Conservation (phyloP, 1,140 invertebrate genomes). For the Formica selysi region DNA sequence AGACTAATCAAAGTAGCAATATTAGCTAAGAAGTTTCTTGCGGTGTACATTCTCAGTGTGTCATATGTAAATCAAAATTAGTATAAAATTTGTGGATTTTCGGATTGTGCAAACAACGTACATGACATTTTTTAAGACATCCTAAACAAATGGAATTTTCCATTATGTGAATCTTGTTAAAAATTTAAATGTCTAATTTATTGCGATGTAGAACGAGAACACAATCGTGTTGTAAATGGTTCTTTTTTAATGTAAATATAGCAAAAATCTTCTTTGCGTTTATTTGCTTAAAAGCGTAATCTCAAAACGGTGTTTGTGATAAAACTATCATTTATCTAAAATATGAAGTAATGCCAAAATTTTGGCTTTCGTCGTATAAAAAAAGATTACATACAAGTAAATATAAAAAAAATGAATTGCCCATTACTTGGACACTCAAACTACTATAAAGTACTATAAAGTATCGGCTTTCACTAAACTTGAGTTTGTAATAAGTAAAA, state of each 20-base stretch:
- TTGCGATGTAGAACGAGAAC: neutral
- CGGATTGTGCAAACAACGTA: neutral
- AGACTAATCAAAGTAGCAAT: slow-evolving; percentile 5
- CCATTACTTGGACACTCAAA: neutral
- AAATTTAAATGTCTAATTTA: neutral
- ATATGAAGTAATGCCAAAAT: slow-evolving; percentile 49
- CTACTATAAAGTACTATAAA: slow-evolving; percentile 18
- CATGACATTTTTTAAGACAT: neutral
- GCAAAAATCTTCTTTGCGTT: slow-evolving; percentile 28
- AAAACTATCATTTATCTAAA: slow-evolving; percentile 44
- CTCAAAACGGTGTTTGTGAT: slow-evolving; percentile 52
- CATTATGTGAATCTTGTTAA: neutral
- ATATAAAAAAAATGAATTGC: slow-evolving; percentile 36
- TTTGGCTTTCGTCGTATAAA: slow-evolving; percentile 28
- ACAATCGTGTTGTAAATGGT: neutral
- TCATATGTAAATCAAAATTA: neutral
- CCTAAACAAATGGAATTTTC: neutral
- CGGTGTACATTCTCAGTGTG: neutral
- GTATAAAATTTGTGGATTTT: neutral
- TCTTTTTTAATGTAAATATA: neutral
- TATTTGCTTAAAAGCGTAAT: slow-evolving; percentile 49
- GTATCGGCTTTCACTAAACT: neutral
- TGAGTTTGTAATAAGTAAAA: neutral
- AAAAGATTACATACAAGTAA: slow-evolving; percentile 27
- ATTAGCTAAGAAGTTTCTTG: slow-evolving; percentile 32